Conservation (phyloP, 1,140 invertebrate species). For the Telenomus remus region DNA sequence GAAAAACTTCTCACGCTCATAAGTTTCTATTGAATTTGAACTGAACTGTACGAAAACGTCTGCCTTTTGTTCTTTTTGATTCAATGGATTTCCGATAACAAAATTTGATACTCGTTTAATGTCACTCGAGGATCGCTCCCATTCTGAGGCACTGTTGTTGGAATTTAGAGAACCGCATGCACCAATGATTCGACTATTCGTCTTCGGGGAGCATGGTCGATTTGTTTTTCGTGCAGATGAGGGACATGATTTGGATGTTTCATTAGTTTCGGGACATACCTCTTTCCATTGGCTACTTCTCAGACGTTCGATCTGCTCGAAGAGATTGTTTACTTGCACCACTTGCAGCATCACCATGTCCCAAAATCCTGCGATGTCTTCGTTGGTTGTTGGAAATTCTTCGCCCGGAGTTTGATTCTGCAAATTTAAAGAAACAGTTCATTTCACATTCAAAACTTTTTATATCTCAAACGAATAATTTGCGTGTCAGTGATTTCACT, state of each 20-base stretch:
- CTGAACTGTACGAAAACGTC: too few relatives aligned
- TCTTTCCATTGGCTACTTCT: constrained; percentile 85
- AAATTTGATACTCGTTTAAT: too few relatives aligned
- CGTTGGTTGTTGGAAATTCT: constrained; percentile 89
- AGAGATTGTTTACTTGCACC: constrained; percentile 86
- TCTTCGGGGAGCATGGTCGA: constrained; percentile 3
- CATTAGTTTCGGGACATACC: constrained; percentile 59
- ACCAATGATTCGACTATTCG: constrained; percentile 34
- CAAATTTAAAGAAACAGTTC: constrained; percentile 59
- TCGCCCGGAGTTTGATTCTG: constrained; percentile 83
- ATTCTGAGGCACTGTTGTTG: background rate
- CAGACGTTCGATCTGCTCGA: constrained; percentile 83
- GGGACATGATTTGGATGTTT: background rate
- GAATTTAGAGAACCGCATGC: constrained; percentile 12
- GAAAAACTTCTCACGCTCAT: too few relatives aligned
- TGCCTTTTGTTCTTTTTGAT: too few relatives aligned
- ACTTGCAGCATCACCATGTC: constrained; percentile 96
- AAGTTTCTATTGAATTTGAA: constrained; percentile 1
- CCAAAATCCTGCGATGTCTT: constrained; percentile 96
- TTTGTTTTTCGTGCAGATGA: constrained; percentile 7
- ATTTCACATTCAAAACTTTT: too few relatives aligned
- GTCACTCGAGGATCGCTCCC: background rate
- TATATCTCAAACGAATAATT: too few relatives aligned
- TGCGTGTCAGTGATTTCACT: constrained; percentile 61
- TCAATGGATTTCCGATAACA: too few relatives aligned